Base-by-base conservation (phyloP, 2,113 vertebrate genomes). In the Lasiurus borealis region DNA sequence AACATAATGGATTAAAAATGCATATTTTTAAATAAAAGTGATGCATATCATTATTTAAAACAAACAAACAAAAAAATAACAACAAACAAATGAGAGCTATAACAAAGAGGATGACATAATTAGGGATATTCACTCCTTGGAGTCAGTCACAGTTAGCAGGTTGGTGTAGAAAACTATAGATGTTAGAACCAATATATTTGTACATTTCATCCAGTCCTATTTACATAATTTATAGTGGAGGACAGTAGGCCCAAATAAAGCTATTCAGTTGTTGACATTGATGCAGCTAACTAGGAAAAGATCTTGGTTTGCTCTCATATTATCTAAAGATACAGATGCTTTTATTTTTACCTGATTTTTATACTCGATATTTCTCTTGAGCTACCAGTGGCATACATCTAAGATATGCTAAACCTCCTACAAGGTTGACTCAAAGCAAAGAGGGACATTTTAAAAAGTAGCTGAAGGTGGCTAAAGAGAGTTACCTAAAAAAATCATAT, bases 371-470 rank as follows among this genome's bases (percentile, higher is more conserved):
- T 93, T 76, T 91, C 72, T 85, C 54, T 85, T 64, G 36, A 75
- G 34, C 23, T 62, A 48, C 77, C 16, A 77, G 75, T 7, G 31
- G 52, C 59, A 85, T 54, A 81, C 27, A 34, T 75, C 57, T 11
- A 50, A 72, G 59, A 52, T 84, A 68, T 50, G 64, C 29, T 72
- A n/a, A 76, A 76, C 25, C 27, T 44, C 2, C 36, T 86, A 1
- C 16, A 76, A 48, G 23, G 25, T 64, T 94, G 40, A 81, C 40
- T 81, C 78, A 96, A 93, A 85, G 62, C 31, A 82, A 71, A 6
- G 76, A 90, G 84, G 57, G 19, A 85, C 85, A 48, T 46, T 52
- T 46, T 59, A 1, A 31, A 64, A 91, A 34, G 77, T 31, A 54
- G 40, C 40, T 57, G 40, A 82, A 54, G 76, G 48, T 18, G 57